Percentiles rank a stretch among this genome's conserved stretches.
phyloP scores from a whole-genome alignment of 2,113 vertebrate species.

The Sitta europaea region DNA sequence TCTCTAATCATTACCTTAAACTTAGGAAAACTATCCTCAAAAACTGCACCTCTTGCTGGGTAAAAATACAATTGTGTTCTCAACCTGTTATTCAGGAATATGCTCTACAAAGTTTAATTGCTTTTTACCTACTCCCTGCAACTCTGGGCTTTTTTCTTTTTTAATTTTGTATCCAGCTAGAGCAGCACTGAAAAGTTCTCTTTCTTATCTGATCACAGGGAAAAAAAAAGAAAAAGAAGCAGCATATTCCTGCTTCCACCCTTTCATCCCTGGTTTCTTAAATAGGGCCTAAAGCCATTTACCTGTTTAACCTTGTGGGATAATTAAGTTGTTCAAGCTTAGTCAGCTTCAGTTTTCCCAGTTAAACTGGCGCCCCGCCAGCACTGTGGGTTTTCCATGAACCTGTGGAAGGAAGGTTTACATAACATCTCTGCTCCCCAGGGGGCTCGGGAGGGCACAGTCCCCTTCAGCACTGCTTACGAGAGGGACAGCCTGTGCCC shows the following conservation, averaged over 20 bases:
- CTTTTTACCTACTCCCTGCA: neutral
- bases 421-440: neutral
- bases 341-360: neutral
- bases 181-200: neutral
- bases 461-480: neutral
- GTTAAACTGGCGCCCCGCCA: neutral
- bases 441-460: neutral
- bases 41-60: neutral
- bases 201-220: constrained; percentile 23
- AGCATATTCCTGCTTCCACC: constrained; percentile 3
- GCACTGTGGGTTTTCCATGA: neutral
- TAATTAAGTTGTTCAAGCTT: constrained; percentile 15
- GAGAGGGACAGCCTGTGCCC: neutral
- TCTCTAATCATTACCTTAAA: neutral
- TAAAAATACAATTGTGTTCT: neutral
- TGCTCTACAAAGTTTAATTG: neutral
- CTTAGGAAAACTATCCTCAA: neutral
- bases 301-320: neutral
- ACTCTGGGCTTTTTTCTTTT: neutral
- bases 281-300: constrained; percentile 20
- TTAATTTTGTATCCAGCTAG: neutral
- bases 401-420: neutral
- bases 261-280: constrained; percentile 44
- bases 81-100: neutral
- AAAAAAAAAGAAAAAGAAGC: neutral